Base-by-base conservation (phyloP, 2,113 vertebrate species). In the Dendropsophus ebraccatus region DNA sequence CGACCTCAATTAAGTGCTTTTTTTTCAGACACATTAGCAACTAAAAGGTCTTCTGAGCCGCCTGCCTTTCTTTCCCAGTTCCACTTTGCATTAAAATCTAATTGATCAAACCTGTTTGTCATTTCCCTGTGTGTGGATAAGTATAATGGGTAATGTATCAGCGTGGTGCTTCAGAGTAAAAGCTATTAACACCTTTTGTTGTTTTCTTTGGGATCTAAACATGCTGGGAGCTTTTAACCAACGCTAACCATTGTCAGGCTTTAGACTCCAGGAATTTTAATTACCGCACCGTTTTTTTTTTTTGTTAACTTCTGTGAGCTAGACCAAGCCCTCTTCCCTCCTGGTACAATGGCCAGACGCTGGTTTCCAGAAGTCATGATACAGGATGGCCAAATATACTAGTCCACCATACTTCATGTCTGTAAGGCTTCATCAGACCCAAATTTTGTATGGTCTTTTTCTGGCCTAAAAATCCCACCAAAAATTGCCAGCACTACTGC, bases 181-280 rank as follows among this genome's bases (percentile, higher is more conserved):
- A 97, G 94, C 96, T 94, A 96, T 98, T 98, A 98, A 96, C 96
- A 97, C 96, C 96, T 97, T 97, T 97, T 96, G 96, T 98, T 96
- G 94, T 95, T 90, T 92, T 90, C 93, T 93, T 94, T 92, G 91
- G 92, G 91, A 93, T 95, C 92, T 88, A 90, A 95, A 96, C 92
- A 92, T 94, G 94, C 95, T 92, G 93, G 93, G 94, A 95, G 95
- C 94, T 93, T 95, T n/a, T 87, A 72, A 87, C 77, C 52, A 73
- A 28, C 3, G n/a, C 54, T 81, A 47, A 49, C 78, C 50, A 81
- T 87, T 87, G 77, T 87, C 69, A 81, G 41, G 65, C 25, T 74
- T 81, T 69, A 58, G 35, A 87, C 69, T 47, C 60, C 49, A 73
- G 78, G 78, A 86, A 81, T 87, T 81, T 87, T 87, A 87, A 87